Percentiles rank a stretch among this genome's conserved stretches.
Conservation (phyloP, 1,140 invertebrate species). For the Drosophila melanogaster region DNA sequence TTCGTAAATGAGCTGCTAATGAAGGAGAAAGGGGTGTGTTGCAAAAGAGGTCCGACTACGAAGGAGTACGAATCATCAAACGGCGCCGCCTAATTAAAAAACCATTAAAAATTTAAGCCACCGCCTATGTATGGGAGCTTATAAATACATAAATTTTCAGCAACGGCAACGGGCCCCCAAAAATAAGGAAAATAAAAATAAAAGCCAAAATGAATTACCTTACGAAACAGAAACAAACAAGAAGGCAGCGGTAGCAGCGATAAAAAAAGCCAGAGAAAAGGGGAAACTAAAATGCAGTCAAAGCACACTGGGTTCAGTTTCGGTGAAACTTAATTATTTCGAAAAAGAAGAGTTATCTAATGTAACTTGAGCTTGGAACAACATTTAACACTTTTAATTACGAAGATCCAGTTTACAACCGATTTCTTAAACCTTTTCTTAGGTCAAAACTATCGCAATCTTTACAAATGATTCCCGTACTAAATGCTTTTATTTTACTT, state of each 20-base stretch:
- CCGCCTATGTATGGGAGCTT: conserved; percentile 62
- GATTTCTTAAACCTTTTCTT: too few relatives aligned
- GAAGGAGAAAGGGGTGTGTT: conserved; percentile 10
- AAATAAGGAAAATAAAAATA: conserved; percentile 20
- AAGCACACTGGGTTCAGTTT: conserved; percentile 34
- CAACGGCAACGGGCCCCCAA: conserved; percentile 5
- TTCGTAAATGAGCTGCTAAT: conserved; percentile 16
- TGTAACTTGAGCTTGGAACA: neutral
- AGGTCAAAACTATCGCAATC: too few relatives aligned
- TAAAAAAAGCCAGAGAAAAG: conserved; percentile 35
- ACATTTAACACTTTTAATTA: neutral
- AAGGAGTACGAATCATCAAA: conserved; percentile 48
- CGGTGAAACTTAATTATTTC: neutral
- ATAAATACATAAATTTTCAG: conserved; percentile 75
- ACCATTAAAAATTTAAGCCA: conserved; percentile 75
- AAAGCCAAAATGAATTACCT: conserved; percentile 76
- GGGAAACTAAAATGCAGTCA: conserved; percentile 23
- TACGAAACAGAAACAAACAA: conserved; percentile 50
- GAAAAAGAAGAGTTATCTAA: neutral
- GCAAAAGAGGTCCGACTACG: conserved; percentile 1
- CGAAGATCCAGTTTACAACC: too few relatives aligned
- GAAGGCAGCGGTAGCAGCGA: conserved; percentile 32
- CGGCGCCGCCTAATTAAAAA: conserved; percentile 74
- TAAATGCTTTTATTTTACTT: neutral
- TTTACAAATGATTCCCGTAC: neutral